These are phyloP conservation scores for Chaenogobius annularis DNA, from an alignment of 2,113 vertebrate species.

Conservation along the genomic window DNA sequence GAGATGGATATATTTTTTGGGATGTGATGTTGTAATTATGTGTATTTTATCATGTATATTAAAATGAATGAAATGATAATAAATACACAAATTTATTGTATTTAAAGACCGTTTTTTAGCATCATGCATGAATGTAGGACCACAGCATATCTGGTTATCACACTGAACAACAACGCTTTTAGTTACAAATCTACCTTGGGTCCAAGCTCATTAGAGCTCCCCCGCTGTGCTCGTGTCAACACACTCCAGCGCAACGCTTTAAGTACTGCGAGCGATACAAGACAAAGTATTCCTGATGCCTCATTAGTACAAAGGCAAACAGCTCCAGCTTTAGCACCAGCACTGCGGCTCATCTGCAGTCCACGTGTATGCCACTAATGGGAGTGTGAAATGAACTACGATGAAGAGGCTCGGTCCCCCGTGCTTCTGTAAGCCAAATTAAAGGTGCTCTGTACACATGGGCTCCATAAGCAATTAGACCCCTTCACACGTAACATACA, in stretches of 20 bases:
- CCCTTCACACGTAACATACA: constrained; percentile 3
- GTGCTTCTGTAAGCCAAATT: constrained; percentile 68
- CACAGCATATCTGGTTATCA: constrained; percentile 31
- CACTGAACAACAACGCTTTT: constrained; percentile 32
- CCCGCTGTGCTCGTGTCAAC: constrained; percentile 43
- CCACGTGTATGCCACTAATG: constrained; percentile 60
- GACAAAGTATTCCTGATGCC: constrained; percentile 47
- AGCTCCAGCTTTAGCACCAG: constrained; percentile 47
- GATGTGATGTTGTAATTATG: background rate
- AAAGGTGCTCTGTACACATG: constrained; percentile 46
- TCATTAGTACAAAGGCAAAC: constrained; percentile 68
- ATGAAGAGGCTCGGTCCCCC: constrained; percentile 33
- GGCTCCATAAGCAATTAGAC: constrained; percentile 19
- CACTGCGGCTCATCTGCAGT: constrained; percentile 63
- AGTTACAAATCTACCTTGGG: constrained; percentile 37
- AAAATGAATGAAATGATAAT: background rate
- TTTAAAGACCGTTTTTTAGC: too few relatives aligned
- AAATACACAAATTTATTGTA: background rate
- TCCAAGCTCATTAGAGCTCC: constrained; percentile 52
- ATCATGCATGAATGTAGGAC: background rate
- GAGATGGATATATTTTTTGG: background rate
- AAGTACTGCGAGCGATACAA: constrained; percentile 31
- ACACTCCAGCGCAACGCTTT: constrained; percentile 32
- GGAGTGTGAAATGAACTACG: constrained; percentile 58
- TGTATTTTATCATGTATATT: background rate